Percentiles rank a stretch among this genome's conserved stretches.
Evolutionary conservation across 2,113 vertebrate genomes (phyloP).

Genomic region (Lonchura striata): DNA sequence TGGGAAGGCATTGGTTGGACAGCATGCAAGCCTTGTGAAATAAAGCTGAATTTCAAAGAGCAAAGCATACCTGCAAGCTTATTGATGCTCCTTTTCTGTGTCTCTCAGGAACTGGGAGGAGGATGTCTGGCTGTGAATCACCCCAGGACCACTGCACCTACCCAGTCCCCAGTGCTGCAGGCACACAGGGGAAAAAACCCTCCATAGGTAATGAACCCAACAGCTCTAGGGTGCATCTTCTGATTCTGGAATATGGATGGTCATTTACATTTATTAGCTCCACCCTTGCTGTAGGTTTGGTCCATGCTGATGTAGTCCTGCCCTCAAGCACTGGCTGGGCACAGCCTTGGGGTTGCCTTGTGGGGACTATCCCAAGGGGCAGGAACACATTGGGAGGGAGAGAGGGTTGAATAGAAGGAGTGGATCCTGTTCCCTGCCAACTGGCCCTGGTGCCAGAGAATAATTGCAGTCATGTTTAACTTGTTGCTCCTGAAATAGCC

Average conservation of each 20-base stretch:
- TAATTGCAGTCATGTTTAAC: neutral
- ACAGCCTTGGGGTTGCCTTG: neutral
- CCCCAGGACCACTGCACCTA: neutral
- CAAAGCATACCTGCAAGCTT: rapidly evolving
- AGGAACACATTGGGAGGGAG: neutral
- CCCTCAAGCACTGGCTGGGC: neutral
- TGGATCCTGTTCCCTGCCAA: neutral
- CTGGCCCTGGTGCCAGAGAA: constrained; percentile 9
- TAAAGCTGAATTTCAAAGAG: neutral
- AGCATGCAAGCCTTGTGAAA: neutral
- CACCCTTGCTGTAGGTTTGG: neutral
- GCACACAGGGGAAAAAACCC: rapidly evolving
- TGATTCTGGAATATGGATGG: neutral
- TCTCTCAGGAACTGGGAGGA: rapidly evolving
- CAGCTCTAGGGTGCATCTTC: neutral
- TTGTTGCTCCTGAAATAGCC: constrained; percentile 47
- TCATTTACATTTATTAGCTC: neutral
- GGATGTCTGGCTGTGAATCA: neutral
- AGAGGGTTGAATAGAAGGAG: neutral
- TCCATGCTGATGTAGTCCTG: neutral
- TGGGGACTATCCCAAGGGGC: rapidly evolving
- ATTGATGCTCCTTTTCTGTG: neutral
- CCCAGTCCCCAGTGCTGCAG: rapidly evolving
- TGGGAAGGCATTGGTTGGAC: rapidly evolving
- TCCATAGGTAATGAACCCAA: neutral